Percentiles rank a stretch among this genome's conserved stretches.
phyloP scores from a whole-genome alignment of 2,888 invertebrate species.

The Pardosa pseudoannulata region DNA sequence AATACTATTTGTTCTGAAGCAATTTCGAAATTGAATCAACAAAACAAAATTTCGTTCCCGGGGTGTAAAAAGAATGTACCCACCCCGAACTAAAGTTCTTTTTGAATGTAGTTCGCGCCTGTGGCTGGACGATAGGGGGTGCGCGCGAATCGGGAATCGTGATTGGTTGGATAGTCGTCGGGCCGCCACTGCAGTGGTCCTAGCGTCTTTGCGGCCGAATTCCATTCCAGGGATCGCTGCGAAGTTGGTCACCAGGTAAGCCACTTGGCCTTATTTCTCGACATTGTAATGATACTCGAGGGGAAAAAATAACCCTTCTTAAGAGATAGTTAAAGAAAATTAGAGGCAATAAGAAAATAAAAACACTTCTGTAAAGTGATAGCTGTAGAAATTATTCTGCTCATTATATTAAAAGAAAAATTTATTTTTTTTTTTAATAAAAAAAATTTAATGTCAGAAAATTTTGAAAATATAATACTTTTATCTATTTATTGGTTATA shows the following conservation, averaged over 20 bases:
- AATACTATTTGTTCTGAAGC: not conserved
- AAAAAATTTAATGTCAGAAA: no score
- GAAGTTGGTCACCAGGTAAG: not conserved
- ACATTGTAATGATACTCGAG: not conserved
- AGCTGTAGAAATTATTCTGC: no score
- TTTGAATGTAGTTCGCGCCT: not conserved
- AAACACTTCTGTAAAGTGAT: no score
- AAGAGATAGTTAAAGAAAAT: no score
- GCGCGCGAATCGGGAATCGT: not conserved
- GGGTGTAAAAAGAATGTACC: not conserved
- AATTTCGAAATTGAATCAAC: not conserved
- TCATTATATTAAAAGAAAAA: no score
- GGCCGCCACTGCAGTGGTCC: not conserved
- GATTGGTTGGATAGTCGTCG: not conserved
- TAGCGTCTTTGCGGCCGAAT: not conserved
- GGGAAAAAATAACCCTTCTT: no score
- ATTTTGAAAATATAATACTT: no score
- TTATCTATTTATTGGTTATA: no score
- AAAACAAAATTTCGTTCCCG: not conserved
- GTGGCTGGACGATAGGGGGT: not conserved
- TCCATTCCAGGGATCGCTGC: not conserved
- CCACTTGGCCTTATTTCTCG: not conserved
- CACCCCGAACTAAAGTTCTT: not conserved
- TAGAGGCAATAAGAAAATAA: no score
- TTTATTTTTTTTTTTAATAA: no score